These are phyloP conservation scores for Pygoscelis antarcticus DNA, from an alignment of 2,113 vertebrate genomes.

Conservation along the genomic window DNA sequence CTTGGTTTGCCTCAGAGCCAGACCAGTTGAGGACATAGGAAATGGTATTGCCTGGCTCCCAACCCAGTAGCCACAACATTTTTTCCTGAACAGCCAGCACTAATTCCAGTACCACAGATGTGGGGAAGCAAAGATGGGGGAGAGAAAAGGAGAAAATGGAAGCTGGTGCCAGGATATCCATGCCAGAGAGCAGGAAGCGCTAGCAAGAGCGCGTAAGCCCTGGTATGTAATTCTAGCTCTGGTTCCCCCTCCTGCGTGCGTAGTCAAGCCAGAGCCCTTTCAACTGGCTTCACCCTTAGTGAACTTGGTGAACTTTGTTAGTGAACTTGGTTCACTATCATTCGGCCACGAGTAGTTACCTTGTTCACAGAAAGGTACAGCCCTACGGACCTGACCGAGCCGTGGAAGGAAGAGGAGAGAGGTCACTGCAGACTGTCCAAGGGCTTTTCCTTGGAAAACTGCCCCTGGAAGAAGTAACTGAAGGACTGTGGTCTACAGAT, in stretches of 20 bases:
- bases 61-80: constrained; percentile 22
- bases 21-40: constrained; percentile 4
- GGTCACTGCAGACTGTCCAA: not conserved
- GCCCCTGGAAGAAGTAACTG: not conserved
- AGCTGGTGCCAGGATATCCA: not conserved
- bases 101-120: not conserved
- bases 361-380: not conserved
- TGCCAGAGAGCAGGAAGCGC: not conserved
- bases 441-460: not conserved
- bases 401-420: not conserved
- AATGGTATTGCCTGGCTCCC: constrained; percentile 17
- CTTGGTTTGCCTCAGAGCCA: constrained; percentile 40
- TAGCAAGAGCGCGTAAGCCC: accelerated
- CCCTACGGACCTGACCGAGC: not conserved
- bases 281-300: not conserved
- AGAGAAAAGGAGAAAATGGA: not conserved
- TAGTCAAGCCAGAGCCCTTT: not conserved
- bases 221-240: not conserved
- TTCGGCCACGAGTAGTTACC: accelerated
- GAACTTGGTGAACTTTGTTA: not conserved
- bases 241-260: not conserved
- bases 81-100: constrained; percentile 34
- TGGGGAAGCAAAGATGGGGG: not conserved
- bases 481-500: not conserved
- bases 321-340: not conserved